A percentile compares a stretch with the other conserved stretches of the same genome.
Evolutionary conservation across 2,797 vertebrate genomes (phyloP).

Genomic region (Falco rusticolus): DNA sequence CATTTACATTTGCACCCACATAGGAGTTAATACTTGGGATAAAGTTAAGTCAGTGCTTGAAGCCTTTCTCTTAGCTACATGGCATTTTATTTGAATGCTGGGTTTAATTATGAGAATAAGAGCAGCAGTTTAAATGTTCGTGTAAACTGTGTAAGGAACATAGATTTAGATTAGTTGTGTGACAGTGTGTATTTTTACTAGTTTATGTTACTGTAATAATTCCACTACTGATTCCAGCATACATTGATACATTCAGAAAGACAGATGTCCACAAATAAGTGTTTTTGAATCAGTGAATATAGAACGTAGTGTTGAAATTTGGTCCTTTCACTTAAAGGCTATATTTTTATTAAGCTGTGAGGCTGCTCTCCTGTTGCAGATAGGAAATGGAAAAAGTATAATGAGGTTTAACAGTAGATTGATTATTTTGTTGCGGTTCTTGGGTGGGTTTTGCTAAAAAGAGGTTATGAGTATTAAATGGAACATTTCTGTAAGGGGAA

Average conservation of each 20-base stretch:
- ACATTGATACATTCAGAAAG: constrained; percentile 18
- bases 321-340: neutral
- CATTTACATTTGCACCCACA: neutral
- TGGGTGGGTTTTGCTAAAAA: neutral
- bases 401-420: neutral
- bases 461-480: neutral
- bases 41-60: neutral
- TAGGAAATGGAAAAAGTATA: neutral
- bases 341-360: neutral
- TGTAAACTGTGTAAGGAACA: neutral
- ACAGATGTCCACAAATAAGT: constrained; percentile 49
- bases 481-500: constrained; percentile 8
- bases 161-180: neutral
- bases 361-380: neutral
- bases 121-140: neutral
- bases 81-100: neutral
- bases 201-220: neutral
- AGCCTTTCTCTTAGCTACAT: neutral
- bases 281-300: constrained; percentile 33
- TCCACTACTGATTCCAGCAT: neutral
- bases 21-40: neutral
- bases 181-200: neutral
- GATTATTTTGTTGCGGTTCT: constrained; percentile 4
- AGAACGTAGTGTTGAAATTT: constrained; percentile 34
- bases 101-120: neutral